Conservation (phyloP, 2,888 invertebrate genomes). For the Nematopogon swammerdamellus region DNA sequence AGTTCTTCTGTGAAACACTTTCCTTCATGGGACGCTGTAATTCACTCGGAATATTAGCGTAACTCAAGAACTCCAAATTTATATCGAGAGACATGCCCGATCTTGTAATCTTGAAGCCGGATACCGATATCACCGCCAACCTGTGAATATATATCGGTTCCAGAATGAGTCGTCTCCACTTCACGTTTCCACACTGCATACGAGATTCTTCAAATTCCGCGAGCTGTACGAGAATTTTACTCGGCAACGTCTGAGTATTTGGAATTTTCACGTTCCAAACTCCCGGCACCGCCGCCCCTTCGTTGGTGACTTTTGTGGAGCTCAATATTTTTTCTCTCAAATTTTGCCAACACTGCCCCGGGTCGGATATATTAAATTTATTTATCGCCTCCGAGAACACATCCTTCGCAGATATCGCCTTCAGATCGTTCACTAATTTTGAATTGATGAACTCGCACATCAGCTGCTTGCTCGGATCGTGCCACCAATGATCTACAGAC, state of each 20-base stretch:
- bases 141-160: background rate
- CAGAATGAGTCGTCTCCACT: background rate
- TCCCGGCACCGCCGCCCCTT: background rate
- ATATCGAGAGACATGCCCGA: no score
- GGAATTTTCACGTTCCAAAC: background rate
- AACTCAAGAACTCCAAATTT: no score
- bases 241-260: background rate
- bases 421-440: background rate
- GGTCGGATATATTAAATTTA: background rate
- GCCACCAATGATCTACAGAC: background rate
- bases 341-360: background rate
- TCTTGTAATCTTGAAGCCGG: background rate
- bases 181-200: background rate
- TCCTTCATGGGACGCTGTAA: no score
- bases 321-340: background rate
- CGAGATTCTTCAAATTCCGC: background rate
- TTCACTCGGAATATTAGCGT: no score
- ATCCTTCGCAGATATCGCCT: no score
- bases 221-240: background rate
- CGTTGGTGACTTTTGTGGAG: background rate
- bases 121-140: background rate
- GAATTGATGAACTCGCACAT: background rate
- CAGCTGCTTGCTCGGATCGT: conserved; percentile 1
- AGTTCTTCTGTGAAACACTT: no score
- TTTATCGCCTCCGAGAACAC: no score